Evolutionary conservation across 2,797 vertebrate species (phyloP).

Genomic region (Artibeus jamaicensis): DNA sequence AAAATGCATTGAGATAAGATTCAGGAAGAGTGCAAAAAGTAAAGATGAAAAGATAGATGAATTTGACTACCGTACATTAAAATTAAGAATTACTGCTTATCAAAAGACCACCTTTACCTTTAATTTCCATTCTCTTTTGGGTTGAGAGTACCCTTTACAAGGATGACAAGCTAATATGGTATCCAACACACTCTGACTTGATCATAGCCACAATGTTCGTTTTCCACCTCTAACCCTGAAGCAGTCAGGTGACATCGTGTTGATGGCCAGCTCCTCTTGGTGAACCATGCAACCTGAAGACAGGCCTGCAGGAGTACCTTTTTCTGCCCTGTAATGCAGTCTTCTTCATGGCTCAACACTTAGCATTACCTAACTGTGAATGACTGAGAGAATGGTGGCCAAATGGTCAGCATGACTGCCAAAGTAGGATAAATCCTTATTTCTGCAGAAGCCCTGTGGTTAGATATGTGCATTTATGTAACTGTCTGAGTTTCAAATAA

Average conservation of each 20-base stretch:
- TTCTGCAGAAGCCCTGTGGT: neutral
- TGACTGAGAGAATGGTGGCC: neutral
- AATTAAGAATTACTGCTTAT: neutral
- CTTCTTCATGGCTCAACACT: neutral
- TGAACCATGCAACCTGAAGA: neutral
- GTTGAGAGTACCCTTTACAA: neutral
- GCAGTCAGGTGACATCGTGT: neutral
- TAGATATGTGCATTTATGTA: neutral
- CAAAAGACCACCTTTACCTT: neutral
- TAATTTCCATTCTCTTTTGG: neutral
- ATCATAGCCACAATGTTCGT: neutral
- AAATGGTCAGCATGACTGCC: neutral
- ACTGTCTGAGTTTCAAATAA: neutral
- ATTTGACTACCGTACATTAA: neutral
- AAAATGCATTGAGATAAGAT: conserved; percentile 11
- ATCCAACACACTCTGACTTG: neutral
- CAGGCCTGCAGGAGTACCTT: neutral
- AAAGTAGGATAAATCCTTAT: neutral
- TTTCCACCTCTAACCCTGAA: neutral
- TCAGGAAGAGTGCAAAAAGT: conserved; percentile 17
- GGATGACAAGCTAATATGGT: neutral
- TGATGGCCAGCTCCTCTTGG: neutral
- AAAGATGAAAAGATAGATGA: neutral
- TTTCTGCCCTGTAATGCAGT: neutral
- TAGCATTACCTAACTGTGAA: neutral